These are phyloP conservation scores for Apomyelois bistriatella DNA, from an alignment of 2,888 invertebrate genomes.

Conservation along the genomic window DNA sequence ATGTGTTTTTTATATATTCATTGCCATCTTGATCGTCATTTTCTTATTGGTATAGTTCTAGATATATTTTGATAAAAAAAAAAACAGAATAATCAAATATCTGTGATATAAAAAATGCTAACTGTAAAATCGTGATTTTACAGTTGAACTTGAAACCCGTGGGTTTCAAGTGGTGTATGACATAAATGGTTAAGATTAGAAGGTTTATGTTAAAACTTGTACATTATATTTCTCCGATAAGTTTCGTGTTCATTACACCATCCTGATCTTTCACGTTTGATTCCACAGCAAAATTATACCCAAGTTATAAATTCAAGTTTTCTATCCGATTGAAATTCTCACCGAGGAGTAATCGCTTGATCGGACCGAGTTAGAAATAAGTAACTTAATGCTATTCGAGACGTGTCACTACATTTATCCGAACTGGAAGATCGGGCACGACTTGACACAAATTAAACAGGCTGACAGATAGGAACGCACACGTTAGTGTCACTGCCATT, in stretches of 20 bases:
- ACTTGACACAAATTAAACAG: conserved; percentile 30
- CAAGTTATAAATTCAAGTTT: conserved; percentile 39
- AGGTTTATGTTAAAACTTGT: too few relatives aligned
- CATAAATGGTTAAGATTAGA: too few relatives aligned
- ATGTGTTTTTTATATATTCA: too few relatives aligned
- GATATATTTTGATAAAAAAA: too few relatives aligned
- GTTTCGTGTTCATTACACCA: background rate
- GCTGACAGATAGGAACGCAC: conserved; percentile 14
- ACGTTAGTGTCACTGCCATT: too few relatives aligned
- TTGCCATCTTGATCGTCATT: too few relatives aligned
- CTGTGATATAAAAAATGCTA: too few relatives aligned
- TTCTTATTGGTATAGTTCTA: too few relatives aligned
- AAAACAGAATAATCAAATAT: too few relatives aligned
- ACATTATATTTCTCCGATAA: background rate
- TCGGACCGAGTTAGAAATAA: conserved; percentile 51
- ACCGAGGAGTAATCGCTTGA: conserved; percentile 38
- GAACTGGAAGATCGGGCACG: conserved; percentile 71
- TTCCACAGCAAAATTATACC: conserved; percentile 1
- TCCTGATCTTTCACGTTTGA: background rate
- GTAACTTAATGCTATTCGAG: conserved; percentile 67
- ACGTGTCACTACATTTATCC: conserved; percentile 75
- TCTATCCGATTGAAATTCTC: conserved; percentile 45
- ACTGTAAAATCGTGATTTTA: too few relatives aligned
- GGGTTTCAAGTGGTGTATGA: too few relatives aligned
- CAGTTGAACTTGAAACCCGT: too few relatives aligned